These are phyloP conservation scores for Drosophila arizonae DNA, from an alignment of 1,140 invertebrate species.

Conservation along the genomic window DNA sequence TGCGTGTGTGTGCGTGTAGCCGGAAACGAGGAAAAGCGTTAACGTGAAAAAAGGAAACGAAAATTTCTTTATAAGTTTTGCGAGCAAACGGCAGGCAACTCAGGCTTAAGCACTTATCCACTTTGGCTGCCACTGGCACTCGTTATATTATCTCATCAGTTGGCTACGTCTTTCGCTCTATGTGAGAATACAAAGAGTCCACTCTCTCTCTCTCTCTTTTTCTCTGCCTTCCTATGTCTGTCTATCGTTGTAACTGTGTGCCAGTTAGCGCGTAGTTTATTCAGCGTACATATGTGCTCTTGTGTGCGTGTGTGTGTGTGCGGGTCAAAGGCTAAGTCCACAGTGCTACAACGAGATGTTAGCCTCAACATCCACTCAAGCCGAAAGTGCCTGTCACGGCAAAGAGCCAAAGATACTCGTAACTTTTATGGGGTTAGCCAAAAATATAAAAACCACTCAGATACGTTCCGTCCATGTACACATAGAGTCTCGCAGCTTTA, in stretches of 20 bases:
- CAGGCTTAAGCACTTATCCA: conserved; percentile 81
- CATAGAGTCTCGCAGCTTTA: conserved; percentile 13
- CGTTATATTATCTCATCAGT: conserved; percentile 78
- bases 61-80: conserved; percentile 70
- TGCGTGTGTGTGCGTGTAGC: conserved; percentile 52
- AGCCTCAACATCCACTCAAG: conserved; percentile 48
- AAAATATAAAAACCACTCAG: conserved; percentile 39
- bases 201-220: neutral
- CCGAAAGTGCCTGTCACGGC: conserved; percentile 65
- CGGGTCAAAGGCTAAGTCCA: conserved; percentile 72
- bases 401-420: conserved; percentile 48
- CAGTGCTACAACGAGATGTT: conserved; percentile 62
- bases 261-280: conserved; percentile 52
- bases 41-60: conserved; percentile 48
- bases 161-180: conserved; percentile 63
- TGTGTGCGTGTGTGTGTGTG: conserved; percentile 17
- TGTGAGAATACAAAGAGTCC: conserved; percentile 38
- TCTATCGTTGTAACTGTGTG: neutral
- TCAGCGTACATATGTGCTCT: conserved; percentile 4
- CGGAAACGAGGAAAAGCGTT: conserved; percentile 71
- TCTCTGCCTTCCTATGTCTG: neutral
- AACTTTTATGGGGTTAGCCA: conserved; percentile 51
- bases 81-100: conserved; percentile 45
- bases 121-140: conserved; percentile 61
- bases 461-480: neutral